Base-by-base conservation (phyloP, 2,797 vertebrate species). In the Coregonus suidteri region DNA sequence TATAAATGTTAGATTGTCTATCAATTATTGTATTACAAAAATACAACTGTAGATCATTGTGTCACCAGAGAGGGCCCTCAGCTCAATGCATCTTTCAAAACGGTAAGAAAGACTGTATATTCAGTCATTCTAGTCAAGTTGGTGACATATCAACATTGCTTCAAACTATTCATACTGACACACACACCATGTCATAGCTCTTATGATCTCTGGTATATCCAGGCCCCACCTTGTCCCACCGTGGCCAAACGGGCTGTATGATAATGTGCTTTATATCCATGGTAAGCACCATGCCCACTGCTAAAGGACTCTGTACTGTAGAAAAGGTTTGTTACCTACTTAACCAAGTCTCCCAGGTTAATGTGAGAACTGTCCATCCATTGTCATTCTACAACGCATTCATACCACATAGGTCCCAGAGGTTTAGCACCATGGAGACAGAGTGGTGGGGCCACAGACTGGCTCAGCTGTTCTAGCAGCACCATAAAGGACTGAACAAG, bases 351-450 rank as follows among this genome's bases (percentile, higher is more conserved):
- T 37, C 30, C 54, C n/a, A 41, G n/a, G 6, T 11, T 52, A 73
- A 65, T 75, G 34, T 74, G 41, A 70, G 51, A 64, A 37, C 69
- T 72, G 69, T 34, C 59, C 20, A 0, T n/a, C 72, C 56, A 25
- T 1, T 25, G 59, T 25, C 53, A 16, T 53, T n/a, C 41, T 51
- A 59, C 65, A 74, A 37, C 75, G 54, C 9, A 4, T 13, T n/a
- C 7, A 31, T 66, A n/a, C 20, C 6, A 5, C 56, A 16, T 68
- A 81, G 73, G 2, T 6, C 35, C 71, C 80, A 71, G 73, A 70
- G n/a, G 52, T 81, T 56, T 89, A 94, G 93, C 93, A 95, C 92
- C 91, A 89, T 80, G 75, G 81, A 82, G 77, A 71, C 86, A 81
- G 79, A 82, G 16, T 69, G 77, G 35, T 75, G 16, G 51, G 56